A percentile compares a stretch with the other conserved stretches of the same genome.
phyloP scores from a whole-genome alignment of 1,140 invertebrate species.

The Oscheius sp. region DNA sequence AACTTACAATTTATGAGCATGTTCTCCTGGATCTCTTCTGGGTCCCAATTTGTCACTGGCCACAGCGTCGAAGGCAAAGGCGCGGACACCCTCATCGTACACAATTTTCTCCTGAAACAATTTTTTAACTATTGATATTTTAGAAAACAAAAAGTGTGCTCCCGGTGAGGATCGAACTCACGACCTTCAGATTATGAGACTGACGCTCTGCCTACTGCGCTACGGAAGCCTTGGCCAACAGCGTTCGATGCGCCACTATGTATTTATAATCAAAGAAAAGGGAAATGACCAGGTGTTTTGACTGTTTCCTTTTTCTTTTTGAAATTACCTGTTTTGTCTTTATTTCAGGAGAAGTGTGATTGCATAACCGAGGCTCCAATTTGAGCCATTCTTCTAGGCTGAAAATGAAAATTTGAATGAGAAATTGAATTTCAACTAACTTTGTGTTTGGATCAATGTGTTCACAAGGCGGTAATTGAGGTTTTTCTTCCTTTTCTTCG shows the following conservation, averaged over 20 bases:
- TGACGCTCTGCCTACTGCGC: slow-evolving; percentile 67
- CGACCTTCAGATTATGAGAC: slow-evolving; percentile 95
- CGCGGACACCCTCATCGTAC: slow-evolving; percentile 27
- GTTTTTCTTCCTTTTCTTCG: slow-evolving; percentile 1
- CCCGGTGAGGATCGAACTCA: slow-evolving; percentile 86
- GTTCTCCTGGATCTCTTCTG: slow-evolving; percentile 41
- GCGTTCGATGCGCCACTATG: too few species aligned
- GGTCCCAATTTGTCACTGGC: slow-evolving; percentile 58
- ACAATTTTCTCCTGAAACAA: slow-evolving; percentile 20
- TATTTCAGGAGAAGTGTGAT: slow-evolving; percentile 25
- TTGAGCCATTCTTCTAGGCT: slow-evolving; percentile 34
- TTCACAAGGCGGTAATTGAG: slow-evolving; percentile 26
- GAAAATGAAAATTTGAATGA: slow-evolving; percentile 7
- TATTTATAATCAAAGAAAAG: neutral
- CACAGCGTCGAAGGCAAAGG: slow-evolving; percentile 47
- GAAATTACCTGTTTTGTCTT: neutral
- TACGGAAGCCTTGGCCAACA: slow-evolving; percentile 2
- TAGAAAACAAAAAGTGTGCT: neutral
- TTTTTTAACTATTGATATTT: neutral
- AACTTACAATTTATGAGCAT: slow-evolving; percentile 48
- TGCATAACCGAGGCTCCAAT: slow-evolving; percentile 20
- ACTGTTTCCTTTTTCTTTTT: neutral
- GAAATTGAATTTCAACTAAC: slow-evolving; percentile 1
- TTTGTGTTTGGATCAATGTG: slow-evolving; percentile 39
- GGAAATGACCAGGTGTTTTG: neutral